Percentiles rank a stretch among this genome's conserved stretches.
Conservation (phyloP, 2,797 vertebrate species). For the Sebastes elongatus region DNA sequence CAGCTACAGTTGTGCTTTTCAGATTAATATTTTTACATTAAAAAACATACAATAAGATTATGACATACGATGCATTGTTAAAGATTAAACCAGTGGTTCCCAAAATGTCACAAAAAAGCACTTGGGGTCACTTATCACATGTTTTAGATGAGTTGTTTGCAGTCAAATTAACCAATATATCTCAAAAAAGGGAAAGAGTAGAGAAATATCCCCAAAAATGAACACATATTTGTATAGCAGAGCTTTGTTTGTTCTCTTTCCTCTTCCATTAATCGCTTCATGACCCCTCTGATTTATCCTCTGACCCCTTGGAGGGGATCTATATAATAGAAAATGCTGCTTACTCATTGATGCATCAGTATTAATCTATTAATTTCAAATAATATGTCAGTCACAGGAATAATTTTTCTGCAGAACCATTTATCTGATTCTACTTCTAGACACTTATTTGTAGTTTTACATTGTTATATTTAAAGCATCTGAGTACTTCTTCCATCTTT, state of each 20-base stretch:
- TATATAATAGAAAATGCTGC: background rate
- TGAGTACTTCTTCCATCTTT: background rate
- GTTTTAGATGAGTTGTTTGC: background rate
- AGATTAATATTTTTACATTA: background rate
- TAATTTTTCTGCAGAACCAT: background rate
- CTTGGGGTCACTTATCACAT: background rate
- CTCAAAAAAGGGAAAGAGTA: background rate
- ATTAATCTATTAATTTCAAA: background rate
- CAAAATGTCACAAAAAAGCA: background rate
- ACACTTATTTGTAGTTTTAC: background rate
- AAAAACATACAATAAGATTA: background rate
- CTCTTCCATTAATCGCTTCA: background rate
- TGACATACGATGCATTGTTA: background rate
- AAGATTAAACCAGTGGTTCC: background rate
- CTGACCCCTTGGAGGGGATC: background rate
- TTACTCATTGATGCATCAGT: background rate
- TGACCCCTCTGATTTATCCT: accelerated
- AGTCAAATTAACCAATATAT: background rate
- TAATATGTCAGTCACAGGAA: background rate
- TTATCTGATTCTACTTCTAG: background rate
- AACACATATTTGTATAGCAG: background rate
- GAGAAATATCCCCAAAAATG: background rate
- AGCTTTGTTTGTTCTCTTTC: background rate
- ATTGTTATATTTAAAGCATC: background rate
- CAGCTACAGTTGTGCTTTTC: background rate